Evolutionary conservation across 2,888 invertebrate species (phyloP).

Genomic region (Melinopterus prodromus): DNA sequence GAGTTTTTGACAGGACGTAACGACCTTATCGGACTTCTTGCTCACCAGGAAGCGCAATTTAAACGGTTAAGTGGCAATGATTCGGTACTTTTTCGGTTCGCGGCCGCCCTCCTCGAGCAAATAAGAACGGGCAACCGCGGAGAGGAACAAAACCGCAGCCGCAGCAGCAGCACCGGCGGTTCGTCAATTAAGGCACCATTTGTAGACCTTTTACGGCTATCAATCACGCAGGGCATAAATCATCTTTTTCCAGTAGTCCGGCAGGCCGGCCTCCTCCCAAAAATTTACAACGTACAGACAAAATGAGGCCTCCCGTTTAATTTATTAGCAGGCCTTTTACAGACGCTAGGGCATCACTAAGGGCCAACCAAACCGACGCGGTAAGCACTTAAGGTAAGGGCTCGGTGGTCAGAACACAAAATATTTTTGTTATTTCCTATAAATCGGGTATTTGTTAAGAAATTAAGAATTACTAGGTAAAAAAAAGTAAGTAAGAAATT

Average conservation of each 20-base stretch:
- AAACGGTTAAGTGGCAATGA: background rate
- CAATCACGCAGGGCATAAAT: background rate
- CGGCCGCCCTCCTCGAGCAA: background rate
- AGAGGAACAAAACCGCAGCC: background rate
- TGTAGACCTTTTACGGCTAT: background rate
- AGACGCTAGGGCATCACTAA: background rate
- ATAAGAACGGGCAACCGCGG: background rate
- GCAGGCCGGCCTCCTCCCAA: background rate
- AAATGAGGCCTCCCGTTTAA: background rate
- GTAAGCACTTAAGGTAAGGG: background rate
- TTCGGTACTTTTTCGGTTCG: background rate
- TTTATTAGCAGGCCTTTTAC: background rate
- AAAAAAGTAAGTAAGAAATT: no score
- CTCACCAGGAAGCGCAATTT: background rate
- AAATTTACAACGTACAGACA: background rate
- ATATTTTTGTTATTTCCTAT: no score
- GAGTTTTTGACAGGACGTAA: background rate
- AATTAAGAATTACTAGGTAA: no score
- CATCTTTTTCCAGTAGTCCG: conserved; percentile 4
- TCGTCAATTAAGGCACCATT: background rate
- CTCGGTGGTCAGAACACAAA: background rate
- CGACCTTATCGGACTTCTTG: background rate
- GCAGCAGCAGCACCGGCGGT: background rate
- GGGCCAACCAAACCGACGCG: background rate
- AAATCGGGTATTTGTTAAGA: no score